Evolutionary conservation across 2,113 vertebrate species (phyloP).

Genomic region (Porphyrio hochstetteri): DNA sequence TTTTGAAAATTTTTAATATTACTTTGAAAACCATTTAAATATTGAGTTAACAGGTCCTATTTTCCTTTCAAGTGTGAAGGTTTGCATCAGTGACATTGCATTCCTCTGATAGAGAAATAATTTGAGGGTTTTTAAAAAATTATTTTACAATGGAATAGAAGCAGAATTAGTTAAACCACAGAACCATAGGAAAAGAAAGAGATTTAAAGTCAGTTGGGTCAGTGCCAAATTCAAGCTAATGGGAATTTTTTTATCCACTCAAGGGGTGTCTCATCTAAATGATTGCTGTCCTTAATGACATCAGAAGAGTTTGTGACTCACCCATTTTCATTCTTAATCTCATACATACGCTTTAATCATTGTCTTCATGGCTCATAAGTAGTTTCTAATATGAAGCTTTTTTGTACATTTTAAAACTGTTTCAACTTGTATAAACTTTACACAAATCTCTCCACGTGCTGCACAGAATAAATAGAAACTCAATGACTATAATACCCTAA

Average conservation of each 20-base stretch:
- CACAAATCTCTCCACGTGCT: neutral
- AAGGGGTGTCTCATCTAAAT: neutral
- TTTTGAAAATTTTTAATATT: neutral
- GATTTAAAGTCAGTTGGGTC: neutral
- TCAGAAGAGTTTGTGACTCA: neutral
- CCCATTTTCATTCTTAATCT: slow-evolving; percentile 4
- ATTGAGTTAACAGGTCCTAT: neutral
- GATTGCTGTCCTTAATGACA: neutral
- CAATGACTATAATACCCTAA: neutral
- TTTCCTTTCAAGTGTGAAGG: neutral
- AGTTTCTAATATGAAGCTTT: neutral
- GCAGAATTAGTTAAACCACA: neutral
- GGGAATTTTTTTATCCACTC: neutral
- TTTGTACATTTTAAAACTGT: neutral
- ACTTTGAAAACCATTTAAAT: neutral
- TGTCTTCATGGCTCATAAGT: neutral
- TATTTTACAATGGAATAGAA: neutral
- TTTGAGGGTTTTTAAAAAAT: neutral
- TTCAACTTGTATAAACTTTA: neutral
- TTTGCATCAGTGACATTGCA: neutral
- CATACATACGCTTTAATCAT: neutral
- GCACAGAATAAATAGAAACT: neutral
- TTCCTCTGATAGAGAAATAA: neutral
- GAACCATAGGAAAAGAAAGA: neutral
- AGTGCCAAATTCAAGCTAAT: slow-evolving; percentile 1